Evolutionary conservation across 2,797 vertebrate species (phyloP), one percentile per base, ranked within the genome.

Genomic region (Otus scops): DNA sequence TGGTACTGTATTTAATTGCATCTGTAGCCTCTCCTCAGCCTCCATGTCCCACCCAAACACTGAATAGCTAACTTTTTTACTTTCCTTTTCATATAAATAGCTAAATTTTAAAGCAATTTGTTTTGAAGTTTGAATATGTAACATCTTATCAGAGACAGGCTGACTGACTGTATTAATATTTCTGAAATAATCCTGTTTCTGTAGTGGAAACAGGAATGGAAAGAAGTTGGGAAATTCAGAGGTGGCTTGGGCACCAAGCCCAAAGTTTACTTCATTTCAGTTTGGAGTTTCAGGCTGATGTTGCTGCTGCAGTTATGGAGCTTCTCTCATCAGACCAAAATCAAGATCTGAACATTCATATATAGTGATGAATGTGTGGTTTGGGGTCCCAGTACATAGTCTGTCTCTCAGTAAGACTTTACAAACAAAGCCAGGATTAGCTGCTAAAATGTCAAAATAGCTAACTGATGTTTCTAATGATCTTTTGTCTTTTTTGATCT

Each of bases 351-450:
- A 68, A 56, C 30, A 23, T 54, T 70, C 50, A 4, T 11, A 16
- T 1, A 3, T 1, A 60, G 7, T 0, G 4, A 47, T 3, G 24
- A 43, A 59, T 0, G 0, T 15, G 23, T 24, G 16, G 6, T n/a
- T 83, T 67, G 20, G 10, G 36, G 24, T 91, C 36, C 30, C 3
- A 2, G 11, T 54, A 13, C 28, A 22, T 2, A 51, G 7, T 47
- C 7, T 1, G 2, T 60, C 7, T 89, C 38, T 65, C 30, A 28
- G 18, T 56, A 82, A 69, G 22, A 1, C 26, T 61, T 80, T 34
- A 34, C 23, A 36, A 81, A 60, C 19, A 48, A 71, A 83, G 32
- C 4, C 36, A 83, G 32, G 47, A 54, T 87, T 82, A 73, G 32
- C 47, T 59, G 59, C 36, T 81, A 88, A 69, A 7, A 85, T 50